Base-by-base conservation (phyloP, 30 jellyfish, hydroid and myxozoan genomes). In the Chrysaora quinquecirrha region DNA sequence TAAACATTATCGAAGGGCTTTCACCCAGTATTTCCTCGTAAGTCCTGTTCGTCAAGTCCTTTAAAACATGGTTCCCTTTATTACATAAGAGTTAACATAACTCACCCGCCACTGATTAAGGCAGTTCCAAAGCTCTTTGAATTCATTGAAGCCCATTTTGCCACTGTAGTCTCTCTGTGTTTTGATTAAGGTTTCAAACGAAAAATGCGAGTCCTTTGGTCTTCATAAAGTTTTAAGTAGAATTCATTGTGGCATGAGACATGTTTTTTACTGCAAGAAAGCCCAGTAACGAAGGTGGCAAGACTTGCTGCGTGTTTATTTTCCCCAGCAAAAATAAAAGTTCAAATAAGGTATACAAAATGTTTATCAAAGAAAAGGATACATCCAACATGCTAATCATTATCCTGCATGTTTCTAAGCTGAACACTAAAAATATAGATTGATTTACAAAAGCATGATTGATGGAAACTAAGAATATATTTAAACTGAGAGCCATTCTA, bases 111-210 rank as follows among this genome's bases (percentile, higher is more conserved):
- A 95, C 49, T 95, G 99, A 49, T 95, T 95, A 9, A 95, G 89
- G 35, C 91, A 82, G 21, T 85, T 80, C 99, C 99, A 95, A 20
- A 95, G 89, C 73, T 95, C 99, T 73, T 85, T 95, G 96, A 95
- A 95, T 67, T 95, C 99, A 49, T 71, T 84, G 84, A 95, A 95
- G n/a, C 99, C 99, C 99, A 95, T 95, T 52, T 88, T 95, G 32
- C 99, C 99, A 74, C 98, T 89, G 76, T 78, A 88, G 58, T 95
- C 99, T 74, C 99, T 84, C 96, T 87, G 30, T 9, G 58, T 16
- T 43, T 43, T 43, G 58, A 43, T 6, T 9, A 16, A 6, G 12
- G 16, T 16, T 43, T 43, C 12, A 43, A 6, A 16, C 16, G 58
- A 16, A 16, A 43, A 43, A 16, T 43, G 16, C 16, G 9, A 6